These are phyloP conservation scores for Zootermopsis nevadensis DNA, from an alignment of 2,888 invertebrate species.

Conservation along the genomic window DNA sequence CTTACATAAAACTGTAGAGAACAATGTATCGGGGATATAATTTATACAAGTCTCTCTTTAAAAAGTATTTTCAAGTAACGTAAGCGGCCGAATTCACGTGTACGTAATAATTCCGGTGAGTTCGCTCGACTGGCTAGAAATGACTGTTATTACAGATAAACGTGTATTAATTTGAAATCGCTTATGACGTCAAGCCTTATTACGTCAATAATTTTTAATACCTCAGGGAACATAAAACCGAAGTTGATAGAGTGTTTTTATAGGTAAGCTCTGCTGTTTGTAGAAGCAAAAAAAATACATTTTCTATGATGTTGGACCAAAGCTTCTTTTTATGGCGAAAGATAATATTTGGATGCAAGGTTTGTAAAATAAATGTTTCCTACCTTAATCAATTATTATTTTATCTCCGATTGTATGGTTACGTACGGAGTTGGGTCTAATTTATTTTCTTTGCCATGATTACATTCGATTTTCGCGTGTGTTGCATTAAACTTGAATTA, in stretches of 20 bases:
- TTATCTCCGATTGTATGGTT: neutral
- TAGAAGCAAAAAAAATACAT: neutral
- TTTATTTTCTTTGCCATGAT: slow-evolving; percentile 1
- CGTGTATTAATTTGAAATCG: too few species aligned
- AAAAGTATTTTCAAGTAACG: too few species aligned
- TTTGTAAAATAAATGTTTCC: too few species aligned
- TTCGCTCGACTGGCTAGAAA: too few species aligned
- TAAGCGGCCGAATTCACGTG: too few species aligned
- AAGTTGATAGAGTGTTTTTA: neutral
- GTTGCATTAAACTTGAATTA: neutral
- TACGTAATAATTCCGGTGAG: too few species aligned
- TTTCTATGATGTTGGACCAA: neutral
- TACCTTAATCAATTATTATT: neutral
- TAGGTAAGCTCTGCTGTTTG: neutral
- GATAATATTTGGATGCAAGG: neutral
- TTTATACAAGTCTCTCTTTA: too few species aligned
- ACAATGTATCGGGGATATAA: too few species aligned
- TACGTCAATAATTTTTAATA: neutral
- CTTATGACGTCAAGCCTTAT: neutral
- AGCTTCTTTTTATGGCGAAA: neutral
- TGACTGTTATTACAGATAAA: too few species aligned
- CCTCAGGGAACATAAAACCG: neutral
- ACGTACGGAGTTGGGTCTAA: neutral
- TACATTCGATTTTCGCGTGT: neutral
- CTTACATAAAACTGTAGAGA: too few species aligned